Evolutionary conservation across 2,113 vertebrate genomes (phyloP).

Genomic region (Hippoglossus stenolepis): DNA sequence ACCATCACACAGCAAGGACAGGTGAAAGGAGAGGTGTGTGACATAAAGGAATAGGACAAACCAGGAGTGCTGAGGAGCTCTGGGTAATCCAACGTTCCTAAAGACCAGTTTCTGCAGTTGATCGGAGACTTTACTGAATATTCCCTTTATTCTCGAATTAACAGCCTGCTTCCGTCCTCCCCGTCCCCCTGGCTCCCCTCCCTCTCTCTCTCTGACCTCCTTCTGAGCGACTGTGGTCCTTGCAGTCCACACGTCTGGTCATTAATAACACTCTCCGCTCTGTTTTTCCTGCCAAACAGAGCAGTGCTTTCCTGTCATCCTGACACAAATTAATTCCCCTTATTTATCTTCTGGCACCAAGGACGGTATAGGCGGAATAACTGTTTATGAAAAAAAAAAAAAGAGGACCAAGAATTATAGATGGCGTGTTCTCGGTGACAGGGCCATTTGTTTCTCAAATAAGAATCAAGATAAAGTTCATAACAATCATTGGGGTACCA

Average conservation of each 20-base stretch:
- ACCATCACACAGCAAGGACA: no score
- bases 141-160: conserved; percentile 51
- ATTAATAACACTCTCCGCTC: conserved; percentile 76
- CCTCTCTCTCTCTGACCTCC: conserved; percentile 69
- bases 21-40: no score
- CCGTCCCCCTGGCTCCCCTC: conserved; percentile 31
- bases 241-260: conserved; percentile 71
- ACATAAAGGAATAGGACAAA: neutral
- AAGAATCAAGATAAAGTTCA: conserved; percentile 70
- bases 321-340: conserved; percentile 83
- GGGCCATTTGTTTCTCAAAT: conserved; percentile 74
- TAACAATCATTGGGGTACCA: conserved; percentile 70
- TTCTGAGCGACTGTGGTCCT: conserved; percentile 71
- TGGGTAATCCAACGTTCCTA: conserved; percentile 40
- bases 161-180: conserved; percentile 30
- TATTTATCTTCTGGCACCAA: conserved; percentile 80
- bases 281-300: conserved; percentile 77
- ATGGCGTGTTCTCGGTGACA: conserved; percentile 70
- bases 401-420: conserved; percentile 74
- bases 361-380: conserved; percentile 76
- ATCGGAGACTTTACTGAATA: conserved; percentile 50
- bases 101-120: conserved; percentile 47
- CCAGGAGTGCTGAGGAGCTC: conserved; percentile 12
- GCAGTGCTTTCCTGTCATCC: conserved; percentile 74
- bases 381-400: conserved; percentile 67